phyloP scores from a whole-genome alignment of 2,888 invertebrate species.

The Drosophila rellima region DNA sequence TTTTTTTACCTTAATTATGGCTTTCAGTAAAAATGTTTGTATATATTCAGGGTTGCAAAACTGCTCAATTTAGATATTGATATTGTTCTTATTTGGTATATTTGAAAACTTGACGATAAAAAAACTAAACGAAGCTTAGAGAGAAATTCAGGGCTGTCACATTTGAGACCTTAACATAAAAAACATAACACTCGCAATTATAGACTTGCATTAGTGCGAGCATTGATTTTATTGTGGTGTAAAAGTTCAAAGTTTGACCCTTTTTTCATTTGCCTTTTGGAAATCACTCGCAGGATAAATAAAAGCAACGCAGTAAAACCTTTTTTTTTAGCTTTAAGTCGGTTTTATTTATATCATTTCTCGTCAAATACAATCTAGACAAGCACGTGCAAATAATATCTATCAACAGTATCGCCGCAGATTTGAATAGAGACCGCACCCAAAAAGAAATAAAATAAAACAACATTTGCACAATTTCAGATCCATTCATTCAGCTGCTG shows the following conservation, averaged over 20 bases:
- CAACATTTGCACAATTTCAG: slow-evolving; percentile 45
- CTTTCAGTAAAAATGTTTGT: neutral
- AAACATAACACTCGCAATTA: slow-evolving; percentile 12
- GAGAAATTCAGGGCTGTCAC: no score
- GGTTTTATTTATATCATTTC: slow-evolving; percentile 43
- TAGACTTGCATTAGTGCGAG: slow-evolving; percentile 12
- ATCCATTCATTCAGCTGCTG: slow-evolving; percentile 42
- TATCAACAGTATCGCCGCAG: slow-evolving; percentile 51
- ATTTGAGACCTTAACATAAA: neutral
- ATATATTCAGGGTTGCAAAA: no score
- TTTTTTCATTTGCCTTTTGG: slow-evolving; percentile 34
- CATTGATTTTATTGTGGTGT: slow-evolving; percentile 42
- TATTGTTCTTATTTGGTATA: neutral
- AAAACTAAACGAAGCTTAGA: neutral
- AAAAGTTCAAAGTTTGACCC: slow-evolving; percentile 41
- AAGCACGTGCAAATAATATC: slow-evolving; percentile 70
- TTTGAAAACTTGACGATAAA: neutral
- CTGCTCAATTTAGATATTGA: neutral
- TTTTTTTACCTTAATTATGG: neutral
- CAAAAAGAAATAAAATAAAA: slow-evolving; percentile 22
- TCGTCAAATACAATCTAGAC: slow-evolving; percentile 49
- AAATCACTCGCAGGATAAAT: slow-evolving; percentile 6
- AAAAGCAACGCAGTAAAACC: slow-evolving; percentile 29
- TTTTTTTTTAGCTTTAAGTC: slow-evolving; percentile 26
- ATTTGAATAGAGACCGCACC: slow-evolving; percentile 45